phyloP scores from a whole-genome alignment of 2,113 vertebrate species.

The Takifugu flavidus region DNA sequence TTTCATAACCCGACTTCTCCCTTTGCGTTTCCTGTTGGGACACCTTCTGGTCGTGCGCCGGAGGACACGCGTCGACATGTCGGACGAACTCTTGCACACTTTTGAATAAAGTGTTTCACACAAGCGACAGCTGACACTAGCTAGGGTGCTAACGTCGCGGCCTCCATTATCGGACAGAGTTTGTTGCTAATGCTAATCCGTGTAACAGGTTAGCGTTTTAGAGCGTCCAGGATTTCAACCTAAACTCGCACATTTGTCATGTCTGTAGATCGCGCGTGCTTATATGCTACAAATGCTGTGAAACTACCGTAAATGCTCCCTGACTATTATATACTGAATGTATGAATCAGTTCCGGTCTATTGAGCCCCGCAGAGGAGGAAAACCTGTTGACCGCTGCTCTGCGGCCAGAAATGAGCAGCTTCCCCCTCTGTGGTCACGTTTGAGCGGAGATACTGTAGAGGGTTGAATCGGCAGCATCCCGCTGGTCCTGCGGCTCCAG shows the following conservation, averaged over 20 bases:
- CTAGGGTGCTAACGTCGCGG: background rate
- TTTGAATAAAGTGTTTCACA: background rate
- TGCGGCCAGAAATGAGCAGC: too few species aligned
- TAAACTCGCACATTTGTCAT: too few species aligned
- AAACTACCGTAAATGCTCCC: too few species aligned
- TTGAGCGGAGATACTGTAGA: background rate
- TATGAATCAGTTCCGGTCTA: too few species aligned
- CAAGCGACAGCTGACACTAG: background rate
- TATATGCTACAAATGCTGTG: too few species aligned
- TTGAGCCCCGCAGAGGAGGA: too few species aligned
- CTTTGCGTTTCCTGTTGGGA: background rate
- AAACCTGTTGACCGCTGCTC: conserved; percentile 1
- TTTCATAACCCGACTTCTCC: background rate
- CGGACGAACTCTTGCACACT: background rate
- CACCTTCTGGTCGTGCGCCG: background rate
- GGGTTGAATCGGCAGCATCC: background rate
- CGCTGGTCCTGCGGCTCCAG: background rate
- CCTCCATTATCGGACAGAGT: conserved; percentile 1
- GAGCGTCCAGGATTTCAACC: background rate
- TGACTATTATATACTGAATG: too few species aligned
- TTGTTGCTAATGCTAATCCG: background rate
- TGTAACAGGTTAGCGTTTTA: background rate
- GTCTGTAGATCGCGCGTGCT: too few species aligned
- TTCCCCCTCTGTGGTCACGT: background rate
- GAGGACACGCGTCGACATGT: background rate